Evolutionary conservation across 2,113 vertebrate genomes (phyloP), one percentile per base, ranked within the genome.

Genomic region (Spilogale gracilis): DNA sequence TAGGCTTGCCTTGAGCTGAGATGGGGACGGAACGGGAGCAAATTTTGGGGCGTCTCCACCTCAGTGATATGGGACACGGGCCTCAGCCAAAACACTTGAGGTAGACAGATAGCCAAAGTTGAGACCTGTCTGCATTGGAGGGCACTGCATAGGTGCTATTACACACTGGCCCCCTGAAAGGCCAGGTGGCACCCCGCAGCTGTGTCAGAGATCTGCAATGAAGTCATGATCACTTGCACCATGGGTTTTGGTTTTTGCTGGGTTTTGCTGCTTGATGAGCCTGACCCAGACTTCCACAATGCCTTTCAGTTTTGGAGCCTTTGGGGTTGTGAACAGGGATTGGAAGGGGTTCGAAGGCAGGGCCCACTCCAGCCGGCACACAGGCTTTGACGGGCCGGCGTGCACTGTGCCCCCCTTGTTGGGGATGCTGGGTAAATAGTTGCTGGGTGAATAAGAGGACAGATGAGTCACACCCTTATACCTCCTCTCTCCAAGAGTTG

Each of bases 121-220:
- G 10, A n/a, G 58, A 54, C 4, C 1, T 65, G 56, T 17, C 3
- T 85, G 27, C 7, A 30, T 8, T 18, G 58, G 91, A 56, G 52
- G 23, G 25, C 52, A 50, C 7, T 4, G 43, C 25, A 14, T 12
- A 50, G 17, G 20, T 17, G 43, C 17, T 43, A 2, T 43, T 1
- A 56, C 3, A 4, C 1, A 58, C 25, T 5, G 30, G 58, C 18
- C 48, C 10, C 14, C 9, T 0, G 18, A 65, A 54, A n/a, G 54
- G 18, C 2, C 0, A 0, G 87, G 52, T 16, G 3, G 61, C 1
- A 10, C 69, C 60, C n/a, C 0, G 0, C 1, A 20, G 0, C 11
- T 21, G 43, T 9, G 7, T 4, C 21, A 9, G 25, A 0, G 1
- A 9, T 10, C 74, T 17, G 20, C 88, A 43, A 18, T 0, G 11